Base-by-base conservation (phyloP, 2,888 invertebrate genomes). In the Rhamphomyia laevipes region DNA sequence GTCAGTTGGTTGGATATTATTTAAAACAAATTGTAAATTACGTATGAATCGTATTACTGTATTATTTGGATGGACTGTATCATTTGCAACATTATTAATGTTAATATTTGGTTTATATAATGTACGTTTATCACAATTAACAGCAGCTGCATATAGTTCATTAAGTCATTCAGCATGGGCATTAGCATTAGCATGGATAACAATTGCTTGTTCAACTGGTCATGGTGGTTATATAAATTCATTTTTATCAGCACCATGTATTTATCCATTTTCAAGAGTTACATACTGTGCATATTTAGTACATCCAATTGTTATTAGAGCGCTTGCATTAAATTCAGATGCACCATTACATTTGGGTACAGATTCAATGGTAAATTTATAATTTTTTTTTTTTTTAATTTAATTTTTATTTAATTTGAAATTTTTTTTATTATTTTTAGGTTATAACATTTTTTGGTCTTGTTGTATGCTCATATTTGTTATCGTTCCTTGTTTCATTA, bases 211-310 rank as follows among this genome's bases (percentile, higher is more conserved):
- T 64, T 84, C 85, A 23, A 85, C 86, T 3, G 90, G 89, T 45
- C 78, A 88, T 62, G 88, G 88, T 69, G 88, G 88, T 77, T 77
- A 81, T 67, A 77, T 87, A 40, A 82, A 83, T 46, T 74, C 75
- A 33, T 70, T 89, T 59, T 74, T 90, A 13, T 83, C 88, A 2
- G 79, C 86, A 27, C 82, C 86, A 10, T 76, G 83, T 52, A 72
- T 89, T 49, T 89, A 89, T 70, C 89, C 89, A 50, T 84, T 89
- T 71, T 89, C 88, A 47, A 75, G 89, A 56, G 85, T 89, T 15
- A 90, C 89, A 42, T 90, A 90, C 69, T 90, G 89, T 67, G 85
- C 88, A 1, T 90, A 89, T 68, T 74, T 90, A 53, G 78, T 90
- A 52, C 89, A 90, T 69, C 89, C 89, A 1, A 80, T 90, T 48